phyloP scores from a whole-genome alignment of 2,797 vertebrate genomes.

The Clarias platycephalus region DNA sequence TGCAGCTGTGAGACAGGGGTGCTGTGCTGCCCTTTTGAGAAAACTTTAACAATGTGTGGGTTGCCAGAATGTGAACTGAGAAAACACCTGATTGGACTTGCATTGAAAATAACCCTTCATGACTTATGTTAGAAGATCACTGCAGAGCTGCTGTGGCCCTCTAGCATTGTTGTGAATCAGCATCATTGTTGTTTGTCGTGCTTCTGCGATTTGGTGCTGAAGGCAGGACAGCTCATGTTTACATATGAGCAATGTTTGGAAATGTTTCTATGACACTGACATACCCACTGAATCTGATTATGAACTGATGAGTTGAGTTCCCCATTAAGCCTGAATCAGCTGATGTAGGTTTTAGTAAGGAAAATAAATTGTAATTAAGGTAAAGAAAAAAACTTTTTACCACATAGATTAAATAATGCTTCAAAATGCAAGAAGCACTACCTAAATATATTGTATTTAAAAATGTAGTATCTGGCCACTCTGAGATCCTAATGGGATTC shows the following conservation, averaged over 20 bases:
- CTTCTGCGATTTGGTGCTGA: neutral
- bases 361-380: no score
- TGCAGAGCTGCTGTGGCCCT: neutral
- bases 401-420: neutral
- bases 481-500: neutral
- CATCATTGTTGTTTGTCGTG: neutral
- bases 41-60: conserved; percentile 7
- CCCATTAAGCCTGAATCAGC: neutral
- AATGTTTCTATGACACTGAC: neutral
- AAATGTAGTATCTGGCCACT: neutral
- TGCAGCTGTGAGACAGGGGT: neutral
- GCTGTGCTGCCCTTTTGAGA: neutral
- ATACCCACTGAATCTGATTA: neutral
- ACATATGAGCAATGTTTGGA: neutral
- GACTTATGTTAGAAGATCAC: neutral
- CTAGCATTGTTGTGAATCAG: neutral
- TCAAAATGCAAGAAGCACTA: neutral
- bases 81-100: neutral
- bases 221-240: neutral
- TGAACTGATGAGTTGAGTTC: neutral
- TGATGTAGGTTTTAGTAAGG: neutral
- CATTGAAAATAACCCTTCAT: neutral
- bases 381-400: no score
- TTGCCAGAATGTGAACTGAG: neutral
- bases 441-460: neutral